These are phyloP conservation scores for Sylvicapra grimmia DNA, from an alignment of 2,113 vertebrate species.

Conservation along the genomic window DNA sequence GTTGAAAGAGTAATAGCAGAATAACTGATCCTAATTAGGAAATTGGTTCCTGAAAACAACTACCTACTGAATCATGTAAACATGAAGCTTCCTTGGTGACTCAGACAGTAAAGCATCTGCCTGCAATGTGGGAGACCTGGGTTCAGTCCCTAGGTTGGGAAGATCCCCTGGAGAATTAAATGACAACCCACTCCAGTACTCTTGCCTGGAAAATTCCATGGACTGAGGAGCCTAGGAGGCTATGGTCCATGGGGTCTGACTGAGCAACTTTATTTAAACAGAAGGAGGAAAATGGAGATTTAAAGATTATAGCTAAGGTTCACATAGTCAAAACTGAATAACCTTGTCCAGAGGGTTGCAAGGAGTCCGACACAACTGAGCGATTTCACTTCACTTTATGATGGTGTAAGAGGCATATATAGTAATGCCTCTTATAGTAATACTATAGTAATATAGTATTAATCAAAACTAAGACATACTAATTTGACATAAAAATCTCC, in stretches of 20 bases:
- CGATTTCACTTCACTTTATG: no score
- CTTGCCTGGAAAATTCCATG: not conserved
- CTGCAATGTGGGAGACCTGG: not conserved
- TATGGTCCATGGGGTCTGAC: rapidly evolving
- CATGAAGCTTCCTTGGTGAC: not conserved
- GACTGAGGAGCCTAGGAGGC: not conserved
- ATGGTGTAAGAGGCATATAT: not conserved
- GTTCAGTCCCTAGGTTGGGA: not conserved
- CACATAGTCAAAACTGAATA: not conserved
- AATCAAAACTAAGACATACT: not conserved
- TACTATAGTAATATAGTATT: not conserved
- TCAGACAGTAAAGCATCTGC: not conserved
- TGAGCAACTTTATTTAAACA: not conserved
- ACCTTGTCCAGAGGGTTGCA: rapidly evolving
- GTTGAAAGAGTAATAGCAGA: not conserved
- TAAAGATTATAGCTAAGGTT: not conserved
- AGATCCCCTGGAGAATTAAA: not conserved
- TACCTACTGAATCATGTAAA: not conserved
- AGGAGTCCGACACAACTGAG: no score
- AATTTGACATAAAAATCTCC: not conserved
- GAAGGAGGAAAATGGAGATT: not conserved
- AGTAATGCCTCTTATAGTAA: no score
- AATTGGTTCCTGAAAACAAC: not conserved
- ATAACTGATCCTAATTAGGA: not conserved
- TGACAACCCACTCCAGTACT: not conserved